Conservation (phyloP, 23 tunicate genomes). For the Styela plicata region DNA sequence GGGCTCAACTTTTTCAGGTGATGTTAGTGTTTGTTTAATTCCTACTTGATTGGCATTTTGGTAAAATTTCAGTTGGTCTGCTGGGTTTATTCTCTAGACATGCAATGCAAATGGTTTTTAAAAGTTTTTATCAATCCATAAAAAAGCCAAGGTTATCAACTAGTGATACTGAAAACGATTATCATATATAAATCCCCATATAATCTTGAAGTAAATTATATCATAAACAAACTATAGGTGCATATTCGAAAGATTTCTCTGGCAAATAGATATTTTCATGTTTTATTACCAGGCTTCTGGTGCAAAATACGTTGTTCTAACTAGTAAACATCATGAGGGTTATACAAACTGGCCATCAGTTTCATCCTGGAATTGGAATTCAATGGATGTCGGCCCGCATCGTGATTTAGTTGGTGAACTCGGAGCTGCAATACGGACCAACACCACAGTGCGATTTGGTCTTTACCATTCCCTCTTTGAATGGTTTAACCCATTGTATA, state of each 20-base stretch:
- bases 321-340: slow-evolving; percentile 90
- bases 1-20: slow-evolving; percentile 81
- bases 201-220: no score
- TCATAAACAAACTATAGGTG: no score
- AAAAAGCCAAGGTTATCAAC: no score
- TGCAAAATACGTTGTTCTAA: slow-evolving; percentile 56
- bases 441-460: slow-evolving; percentile 61
- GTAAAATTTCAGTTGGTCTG: no score
- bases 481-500: slow-evolving; percentile 71
- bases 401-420: slow-evolving; percentile 85
- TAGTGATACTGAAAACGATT: no score
- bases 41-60: no score
- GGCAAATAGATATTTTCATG: no score
- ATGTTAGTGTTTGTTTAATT: background rate
- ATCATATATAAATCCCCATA: no score
- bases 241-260: no score
- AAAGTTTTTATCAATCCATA: no score
- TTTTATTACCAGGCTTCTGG: slow-evolving; percentile 42
- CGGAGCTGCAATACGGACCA: slow-evolving; percentile 55
- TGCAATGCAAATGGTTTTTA: no score
- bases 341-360: slow-evolving; percentile 92
- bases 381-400: slow-evolving; percentile 79
- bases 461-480: slow-evolving; percentile 82
- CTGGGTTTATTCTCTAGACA: no score
- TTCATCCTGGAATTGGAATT: slow-evolving; percentile 82